A percentile compares a stretch with the other conserved stretches of the same genome.
Evolutionary conservation across 37 sponge, comb jelly and placozoan species (phyloP).

Genomic region (Aplysina aerophoba): DNA sequence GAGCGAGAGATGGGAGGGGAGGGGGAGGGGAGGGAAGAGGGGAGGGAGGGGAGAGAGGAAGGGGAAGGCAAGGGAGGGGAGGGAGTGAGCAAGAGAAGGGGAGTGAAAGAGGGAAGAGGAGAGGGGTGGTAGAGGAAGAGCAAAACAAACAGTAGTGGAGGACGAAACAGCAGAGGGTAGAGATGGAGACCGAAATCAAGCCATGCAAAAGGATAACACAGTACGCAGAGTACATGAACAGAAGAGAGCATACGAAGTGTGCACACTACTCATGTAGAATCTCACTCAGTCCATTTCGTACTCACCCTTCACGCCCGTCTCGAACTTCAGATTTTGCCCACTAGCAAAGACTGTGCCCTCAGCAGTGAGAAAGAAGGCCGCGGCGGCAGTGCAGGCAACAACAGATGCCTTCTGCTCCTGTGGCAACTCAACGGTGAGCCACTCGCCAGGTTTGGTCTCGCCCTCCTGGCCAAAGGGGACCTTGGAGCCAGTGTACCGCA

Average conservation of each 20-base stretch:
- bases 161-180: no score
- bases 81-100: no score
- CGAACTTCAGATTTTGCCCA: conserved; percentile 79
- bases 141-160: no score
- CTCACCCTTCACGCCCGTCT: conserved; percentile 74
- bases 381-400: conserved; percentile 45
- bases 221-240: no score
- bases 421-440: conserved; percentile 64
- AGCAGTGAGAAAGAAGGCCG: conserved; percentile 65
- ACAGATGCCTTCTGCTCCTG: conserved; percentile 41
- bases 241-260: no score
- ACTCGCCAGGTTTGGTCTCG: conserved; percentile 65
- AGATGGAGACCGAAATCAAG: no score
- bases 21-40: not conserved
- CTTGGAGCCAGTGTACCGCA: conserved; percentile 71
- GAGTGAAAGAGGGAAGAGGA: no score
- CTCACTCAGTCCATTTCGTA: no score
- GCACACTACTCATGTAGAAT: no score
- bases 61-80: not conserved
- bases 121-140: no score
- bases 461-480: conserved; percentile 56
- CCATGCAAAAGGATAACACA: no score
- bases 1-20: not conserved
- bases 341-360: conserved; percentile 79
- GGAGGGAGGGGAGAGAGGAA: not conserved